phyloP scores from a whole-genome alignment of 2,113 vertebrate genomes.

The Ameiurus melas region DNA sequence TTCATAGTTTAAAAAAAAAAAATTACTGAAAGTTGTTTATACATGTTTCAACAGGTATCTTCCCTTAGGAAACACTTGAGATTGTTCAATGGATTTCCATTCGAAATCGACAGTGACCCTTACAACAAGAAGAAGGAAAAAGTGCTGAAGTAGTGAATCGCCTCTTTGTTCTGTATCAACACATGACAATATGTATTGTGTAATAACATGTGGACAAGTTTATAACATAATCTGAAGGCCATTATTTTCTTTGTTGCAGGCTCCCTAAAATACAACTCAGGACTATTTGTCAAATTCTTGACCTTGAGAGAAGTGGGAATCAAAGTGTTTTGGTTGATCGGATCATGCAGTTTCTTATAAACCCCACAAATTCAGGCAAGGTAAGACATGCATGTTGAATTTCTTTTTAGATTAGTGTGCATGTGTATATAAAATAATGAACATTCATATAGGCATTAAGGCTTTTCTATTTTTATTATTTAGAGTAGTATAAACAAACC shows the following conservation, averaged over 20 bases:
- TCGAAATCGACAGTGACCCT: conserved; percentile 83
- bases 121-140: conserved; percentile 89
- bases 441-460: background rate
- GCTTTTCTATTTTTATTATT: background rate
- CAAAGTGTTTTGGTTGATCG: conserved; percentile 85
- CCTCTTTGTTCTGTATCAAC: background rate
- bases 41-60: conserved; percentile 71
- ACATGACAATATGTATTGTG: background rate
- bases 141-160: conserved; percentile 81
- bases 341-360: conserved; percentile 87
- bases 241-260: conserved; percentile 50
- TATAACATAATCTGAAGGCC: background rate
- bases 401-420: background rate
- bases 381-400: conserved; percentile 64
- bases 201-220: background rate
- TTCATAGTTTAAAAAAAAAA: background rate
- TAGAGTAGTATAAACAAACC: background rate
- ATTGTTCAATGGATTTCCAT: conserved; percentile 91
- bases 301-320: conserved; percentile 91
- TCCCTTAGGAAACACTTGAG: conserved; percentile 91
- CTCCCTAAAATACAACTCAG: conserved; percentile 69
- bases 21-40: background rate
- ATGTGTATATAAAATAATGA: background rate
- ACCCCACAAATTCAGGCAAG: conserved; percentile 91
- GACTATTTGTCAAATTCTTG: conserved; percentile 87